Evolutionary conservation across 1,140 invertebrate genomes (phyloP).

Genomic region (Drosophila obscura): DNA sequence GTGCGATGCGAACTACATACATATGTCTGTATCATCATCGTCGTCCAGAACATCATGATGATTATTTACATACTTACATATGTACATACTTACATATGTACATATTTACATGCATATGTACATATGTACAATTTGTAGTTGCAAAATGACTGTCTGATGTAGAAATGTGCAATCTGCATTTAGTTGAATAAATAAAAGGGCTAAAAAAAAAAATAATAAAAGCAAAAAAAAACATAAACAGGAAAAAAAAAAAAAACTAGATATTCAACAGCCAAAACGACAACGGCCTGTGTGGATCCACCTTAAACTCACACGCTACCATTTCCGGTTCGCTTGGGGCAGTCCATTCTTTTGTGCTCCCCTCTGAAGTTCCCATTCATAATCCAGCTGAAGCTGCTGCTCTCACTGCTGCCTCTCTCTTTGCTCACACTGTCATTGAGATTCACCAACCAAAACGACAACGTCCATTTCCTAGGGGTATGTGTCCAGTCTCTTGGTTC

Average conservation of each 20-base stretch:
- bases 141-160: constrained; percentile 37
- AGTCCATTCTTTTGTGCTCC: neutral
- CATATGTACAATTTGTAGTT: constrained; percentile 10
- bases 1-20: constrained; percentile 2
- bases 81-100: no score
- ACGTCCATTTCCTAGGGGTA: neutral
- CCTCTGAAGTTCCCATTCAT: neutral
- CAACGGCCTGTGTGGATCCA: constrained; percentile 30
- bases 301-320: constrained; percentile 7
- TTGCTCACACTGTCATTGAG: constrained; percentile 5
- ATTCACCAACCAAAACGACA: constrained; percentile 55
- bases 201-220: constrained; percentile 25
- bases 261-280: constrained; percentile 56
- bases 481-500: neutral
- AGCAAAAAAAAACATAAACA: constrained; percentile 14
- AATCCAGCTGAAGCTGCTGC: neutral
- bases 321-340: no score
- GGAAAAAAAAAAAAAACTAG: constrained; percentile 52
- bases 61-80: constrained; percentile 1
- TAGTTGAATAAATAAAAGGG: constrained; percentile 59
- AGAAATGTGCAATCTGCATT: constrained; percentile 63
- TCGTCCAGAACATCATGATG: constrained; percentile 14
- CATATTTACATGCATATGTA: constrained; percentile 14
- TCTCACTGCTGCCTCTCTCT: no score
- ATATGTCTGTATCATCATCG: constrained; percentile 17